Conservation (phyloP, 2,888 invertebrate genomes). For the Fragum fragum region DNA sequence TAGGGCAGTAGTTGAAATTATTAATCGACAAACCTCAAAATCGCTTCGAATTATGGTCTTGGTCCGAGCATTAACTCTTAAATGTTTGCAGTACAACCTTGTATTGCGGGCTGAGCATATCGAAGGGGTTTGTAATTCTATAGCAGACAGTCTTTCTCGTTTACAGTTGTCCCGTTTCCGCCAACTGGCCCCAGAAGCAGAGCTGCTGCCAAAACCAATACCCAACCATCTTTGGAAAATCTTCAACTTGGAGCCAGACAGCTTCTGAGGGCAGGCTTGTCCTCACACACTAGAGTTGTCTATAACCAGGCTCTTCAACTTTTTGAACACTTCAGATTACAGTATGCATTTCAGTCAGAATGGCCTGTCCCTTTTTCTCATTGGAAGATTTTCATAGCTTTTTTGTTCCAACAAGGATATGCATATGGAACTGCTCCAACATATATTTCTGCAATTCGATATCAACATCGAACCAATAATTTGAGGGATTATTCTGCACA, state of each 20-base stretch:
- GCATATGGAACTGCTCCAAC: constrained; percentile 19
- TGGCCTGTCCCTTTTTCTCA: constrained; percentile 34
- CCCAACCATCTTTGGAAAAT: too few relatives aligned
- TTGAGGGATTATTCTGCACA: constrained; percentile 2
- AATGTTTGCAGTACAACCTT: constrained; percentile 42
- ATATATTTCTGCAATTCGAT: constrained; percentile 27
- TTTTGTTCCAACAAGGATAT: constrained; percentile 26
- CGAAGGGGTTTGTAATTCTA: constrained; percentile 18
- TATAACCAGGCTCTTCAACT: too few relatives aligned
- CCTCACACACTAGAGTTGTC: too few relatives aligned
- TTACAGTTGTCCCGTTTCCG: too few relatives aligned
- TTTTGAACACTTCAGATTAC: constrained; percentile 15
- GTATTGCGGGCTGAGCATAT: constrained; percentile 46
- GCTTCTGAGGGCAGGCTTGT: too few relatives aligned
- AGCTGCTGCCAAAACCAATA: constrained; percentile 14
- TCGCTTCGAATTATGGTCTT: constrained; percentile 30
- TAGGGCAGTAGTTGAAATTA: constrained; percentile 36
- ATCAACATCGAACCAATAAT: neutral
- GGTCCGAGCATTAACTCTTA: constrained; percentile 37
- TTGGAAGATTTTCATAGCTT: constrained; percentile 15
- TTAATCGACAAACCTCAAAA: constrained; percentile 42
- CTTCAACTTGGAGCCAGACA: too few relatives aligned
- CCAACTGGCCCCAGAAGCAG: constrained; percentile 40
- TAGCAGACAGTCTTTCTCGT: too few relatives aligned
- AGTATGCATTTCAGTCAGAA: neutral